A percentile compares a stretch with the other conserved stretches of the same genome.
These are phyloP conservation scores for Centropus bengalensis DNA, from an alignment of 2,113 vertebrate genomes.

Conservation along the genomic window DNA sequence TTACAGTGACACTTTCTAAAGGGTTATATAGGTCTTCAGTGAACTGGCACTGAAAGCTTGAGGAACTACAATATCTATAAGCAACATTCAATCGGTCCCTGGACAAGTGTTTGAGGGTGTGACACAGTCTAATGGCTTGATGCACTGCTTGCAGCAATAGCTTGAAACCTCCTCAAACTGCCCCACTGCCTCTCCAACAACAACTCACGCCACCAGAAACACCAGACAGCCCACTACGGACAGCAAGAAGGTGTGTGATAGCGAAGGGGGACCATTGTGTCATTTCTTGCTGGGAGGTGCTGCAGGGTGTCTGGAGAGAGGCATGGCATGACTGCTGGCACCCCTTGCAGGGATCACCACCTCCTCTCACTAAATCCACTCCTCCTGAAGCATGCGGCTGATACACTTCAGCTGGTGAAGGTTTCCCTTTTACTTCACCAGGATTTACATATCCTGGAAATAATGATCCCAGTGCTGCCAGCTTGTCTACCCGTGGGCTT, in stretches of 20 bases:
- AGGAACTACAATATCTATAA: not conserved
- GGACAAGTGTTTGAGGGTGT: not conserved
- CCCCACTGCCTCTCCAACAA: not conserved
- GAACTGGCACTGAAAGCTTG: fast-evolving
- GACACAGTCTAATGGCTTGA: not conserved
- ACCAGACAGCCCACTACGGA: fast-evolving
- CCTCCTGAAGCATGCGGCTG: not conserved
- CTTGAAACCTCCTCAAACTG: not conserved
- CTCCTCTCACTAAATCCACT: not conserved
- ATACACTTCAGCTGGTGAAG: not conserved
- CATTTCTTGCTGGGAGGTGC: not conserved
- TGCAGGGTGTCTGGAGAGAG: fast-evolving
- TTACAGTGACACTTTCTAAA: not conserved
- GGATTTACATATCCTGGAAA: not conserved
- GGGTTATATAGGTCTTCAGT: not conserved
- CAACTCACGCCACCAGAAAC: not conserved
- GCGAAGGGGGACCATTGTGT: fast-evolving
- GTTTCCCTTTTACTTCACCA: not conserved
- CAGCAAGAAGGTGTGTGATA: not conserved
- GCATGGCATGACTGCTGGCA: fast-evolving
- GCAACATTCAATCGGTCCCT: not conserved
- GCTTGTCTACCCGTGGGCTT: not conserved
- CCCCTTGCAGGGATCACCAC: fast-evolving
- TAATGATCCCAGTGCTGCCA: not conserved
- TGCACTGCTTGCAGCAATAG: not conserved